A percentile compares a stretch with the other conserved stretches of the same genome.
Conservation (phyloP, 2,888 invertebrate genomes). For the Euproctis similis region DNA sequence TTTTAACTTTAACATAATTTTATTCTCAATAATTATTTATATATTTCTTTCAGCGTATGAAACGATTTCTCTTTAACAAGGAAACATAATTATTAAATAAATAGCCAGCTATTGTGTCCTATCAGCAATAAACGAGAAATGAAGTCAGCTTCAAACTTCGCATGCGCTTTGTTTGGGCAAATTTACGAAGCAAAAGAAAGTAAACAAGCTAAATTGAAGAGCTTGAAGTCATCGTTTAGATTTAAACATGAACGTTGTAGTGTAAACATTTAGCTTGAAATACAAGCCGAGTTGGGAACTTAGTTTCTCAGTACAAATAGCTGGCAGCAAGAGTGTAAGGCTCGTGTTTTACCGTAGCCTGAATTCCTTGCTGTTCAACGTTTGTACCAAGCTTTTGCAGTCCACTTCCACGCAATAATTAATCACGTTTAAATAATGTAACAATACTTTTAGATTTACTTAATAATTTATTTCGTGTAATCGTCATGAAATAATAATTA, state of each 20-base stretch:
- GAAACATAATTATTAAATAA: no score
- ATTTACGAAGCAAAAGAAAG: conserved; percentile 50
- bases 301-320: conserved; percentile 40
- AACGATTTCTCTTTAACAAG: no score
- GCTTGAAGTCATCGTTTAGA: conserved; percentile 54
- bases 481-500: no score
- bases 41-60: no score
- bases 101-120: no score
- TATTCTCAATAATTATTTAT: no score
- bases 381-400: background rate
- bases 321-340: conserved; percentile 19
- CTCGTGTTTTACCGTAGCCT: no score
- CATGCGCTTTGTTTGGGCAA: conserved; percentile 45
- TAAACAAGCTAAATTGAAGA: conserved; percentile 50
- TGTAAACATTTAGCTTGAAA: conserved; percentile 44
- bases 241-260: conserved; percentile 45
- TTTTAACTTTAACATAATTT: no score
- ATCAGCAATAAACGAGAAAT: conserved; percentile 28
- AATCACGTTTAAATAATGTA: no score
- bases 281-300: conserved; percentile 46
- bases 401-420: background rate
- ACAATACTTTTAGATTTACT: no score
- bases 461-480: no score
- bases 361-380: background rate
- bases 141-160: conserved; percentile 28